Percentiles rank a stretch among this genome's conserved stretches.
Conservation (phyloP, 2,113 vertebrate genomes). For the Cairina moschata region DNA sequence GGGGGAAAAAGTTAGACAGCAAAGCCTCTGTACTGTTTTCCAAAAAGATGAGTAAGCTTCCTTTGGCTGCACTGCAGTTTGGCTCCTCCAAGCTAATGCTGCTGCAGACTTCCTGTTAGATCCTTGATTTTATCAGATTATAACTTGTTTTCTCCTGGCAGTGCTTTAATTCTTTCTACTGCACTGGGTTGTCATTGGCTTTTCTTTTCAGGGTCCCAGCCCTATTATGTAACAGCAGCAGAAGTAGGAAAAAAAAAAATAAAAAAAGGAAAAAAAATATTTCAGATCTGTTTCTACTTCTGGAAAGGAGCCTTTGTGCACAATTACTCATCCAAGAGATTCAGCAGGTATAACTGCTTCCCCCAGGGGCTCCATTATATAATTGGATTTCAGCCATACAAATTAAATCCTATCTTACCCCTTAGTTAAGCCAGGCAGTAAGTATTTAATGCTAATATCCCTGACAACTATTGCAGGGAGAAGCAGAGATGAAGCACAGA, state of each 20-base stretch:
- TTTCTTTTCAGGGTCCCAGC: constrained; percentile 56
- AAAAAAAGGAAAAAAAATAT: background rate
- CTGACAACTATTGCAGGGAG: constrained; percentile 66
- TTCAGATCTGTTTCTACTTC: constrained; percentile 58
- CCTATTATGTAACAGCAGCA: constrained; percentile 54
- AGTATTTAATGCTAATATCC: constrained; percentile 76
- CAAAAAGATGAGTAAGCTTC: constrained; percentile 67
- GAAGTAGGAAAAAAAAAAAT: background rate
- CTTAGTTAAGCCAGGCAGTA: constrained; percentile 75
- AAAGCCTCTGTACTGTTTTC: constrained; percentile 44
- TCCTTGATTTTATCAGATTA: constrained; percentile 60
- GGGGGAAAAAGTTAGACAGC: constrained; percentile 20
- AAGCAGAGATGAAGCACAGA: constrained; percentile 38
- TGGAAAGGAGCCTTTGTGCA: constrained; percentile 65
- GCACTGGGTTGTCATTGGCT: background rate
- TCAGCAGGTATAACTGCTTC: constrained; percentile 75
- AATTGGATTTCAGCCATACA: constrained; percentile 78
- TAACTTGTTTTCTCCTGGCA: constrained; percentile 66
- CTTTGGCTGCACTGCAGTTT: constrained; percentile 56
- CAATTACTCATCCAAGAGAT: constrained; percentile 73
- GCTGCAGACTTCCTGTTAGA: constrained; percentile 67
- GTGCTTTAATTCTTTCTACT: constrained; percentile 44
- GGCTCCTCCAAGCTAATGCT: constrained; percentile 48
- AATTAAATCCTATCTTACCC: constrained; percentile 77
- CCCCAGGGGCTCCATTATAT: constrained; percentile 72